A percentile compares a stretch with the other conserved stretches of the same genome.
phyloP scores from a whole-genome alignment of 2,888 invertebrate species.

The Harpalus rubripes region DNA sequence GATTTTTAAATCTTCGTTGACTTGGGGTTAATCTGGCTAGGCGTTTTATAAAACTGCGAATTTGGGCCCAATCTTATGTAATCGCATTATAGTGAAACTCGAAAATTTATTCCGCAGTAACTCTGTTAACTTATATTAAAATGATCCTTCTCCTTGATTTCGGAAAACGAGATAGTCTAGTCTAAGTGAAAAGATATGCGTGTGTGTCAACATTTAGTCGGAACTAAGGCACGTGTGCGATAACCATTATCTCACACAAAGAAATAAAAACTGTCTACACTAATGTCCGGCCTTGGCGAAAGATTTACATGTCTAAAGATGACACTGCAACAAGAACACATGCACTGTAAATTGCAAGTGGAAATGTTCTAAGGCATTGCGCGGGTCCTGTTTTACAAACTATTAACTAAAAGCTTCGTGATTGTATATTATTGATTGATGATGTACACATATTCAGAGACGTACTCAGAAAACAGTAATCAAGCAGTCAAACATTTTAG shows the following conservation, averaged over 20 bases:
- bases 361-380: background rate
- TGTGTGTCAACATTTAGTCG: background rate
- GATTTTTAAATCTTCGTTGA: no score
- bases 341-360: background rate
- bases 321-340: background rate
- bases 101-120: no score
- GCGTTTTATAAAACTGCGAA: no score
- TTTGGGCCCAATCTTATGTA: no score
- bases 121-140: background rate
- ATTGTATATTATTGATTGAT: no score
- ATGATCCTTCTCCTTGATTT: background rate
- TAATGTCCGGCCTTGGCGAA: slow-evolving; percentile 19
- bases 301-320: slow-evolving; percentile 14
- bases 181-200: background rate
- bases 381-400: no score
- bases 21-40: no score
- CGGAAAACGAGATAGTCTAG: background rate
- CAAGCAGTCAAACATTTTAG: no score
- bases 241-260: slow-evolving; percentile 46
- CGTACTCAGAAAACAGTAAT: no score
- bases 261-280: slow-evolving; percentile 34
- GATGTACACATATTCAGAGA: no score
- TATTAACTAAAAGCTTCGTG: no score
- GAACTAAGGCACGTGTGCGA: slow-evolving; percentile 32
- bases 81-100: no score